Conservation (phyloP, 2,888 invertebrate genomes). For the Idaea dimidiata region DNA sequence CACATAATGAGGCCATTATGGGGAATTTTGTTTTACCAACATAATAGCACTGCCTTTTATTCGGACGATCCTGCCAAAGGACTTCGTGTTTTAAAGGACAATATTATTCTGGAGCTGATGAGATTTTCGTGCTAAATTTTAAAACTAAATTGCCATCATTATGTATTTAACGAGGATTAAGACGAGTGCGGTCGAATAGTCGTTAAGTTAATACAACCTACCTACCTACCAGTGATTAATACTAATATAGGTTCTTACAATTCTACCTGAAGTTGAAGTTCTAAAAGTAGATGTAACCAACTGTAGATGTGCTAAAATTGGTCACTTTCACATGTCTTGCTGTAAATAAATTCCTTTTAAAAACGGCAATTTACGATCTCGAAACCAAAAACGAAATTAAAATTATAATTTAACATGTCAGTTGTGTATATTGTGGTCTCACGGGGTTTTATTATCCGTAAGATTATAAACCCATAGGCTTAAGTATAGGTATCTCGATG, state of each 20-base stretch:
- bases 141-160: constrained; percentile 73
- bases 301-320: neutral
- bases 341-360: neutral
- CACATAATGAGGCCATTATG: constrained; percentile 81
- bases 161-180: constrained; percentile 73
- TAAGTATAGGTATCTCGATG: constrained; percentile 10
- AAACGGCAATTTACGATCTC: neutral
- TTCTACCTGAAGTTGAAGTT: neutral
- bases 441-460: constrained; percentile 23
- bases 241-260: neutral
- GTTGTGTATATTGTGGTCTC: neutral
- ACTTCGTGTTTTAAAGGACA: constrained; percentile 76
- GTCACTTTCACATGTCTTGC: neutral
- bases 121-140: constrained; percentile 79
- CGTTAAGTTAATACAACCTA: constrained; percentile 34
- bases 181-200: constrained; percentile 62
- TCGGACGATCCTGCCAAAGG: constrained; percentile 69
- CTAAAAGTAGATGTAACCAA: neutral
- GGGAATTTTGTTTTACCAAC: constrained; percentile 81
- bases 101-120: constrained; percentile 74
- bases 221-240: neutral
- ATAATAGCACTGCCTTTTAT: constrained; percentile 79
- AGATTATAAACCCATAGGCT: constrained; percentile 15
- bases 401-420: neutral
- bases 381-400: neutral